Base-by-base conservation (phyloP, 2,888 invertebrate species). In the Erynnis tages region DNA sequence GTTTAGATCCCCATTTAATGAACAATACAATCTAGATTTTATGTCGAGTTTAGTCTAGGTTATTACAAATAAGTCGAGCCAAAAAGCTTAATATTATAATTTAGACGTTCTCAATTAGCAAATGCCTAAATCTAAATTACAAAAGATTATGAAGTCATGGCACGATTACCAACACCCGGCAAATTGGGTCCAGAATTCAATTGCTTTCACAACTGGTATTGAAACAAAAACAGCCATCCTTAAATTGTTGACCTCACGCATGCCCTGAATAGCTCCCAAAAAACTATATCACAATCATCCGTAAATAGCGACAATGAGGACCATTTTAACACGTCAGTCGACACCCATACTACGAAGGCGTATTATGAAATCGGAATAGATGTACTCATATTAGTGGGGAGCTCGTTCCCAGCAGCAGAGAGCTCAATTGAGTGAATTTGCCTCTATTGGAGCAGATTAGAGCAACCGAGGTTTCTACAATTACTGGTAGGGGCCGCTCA, bases 361-460 rank as follows among this genome's bases (percentile, higher is more conserved):
- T 41, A 52, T 59, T 59, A 56, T 53, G 58, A 59, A 56, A 59
- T 55, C 45, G 53, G 38, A 45, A 45, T 52, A 52, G 44, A 66
- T 25, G 63, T 61, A 60, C 59, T 37, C 21, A 21, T 52, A 37
- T 29, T 52, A 52, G 52, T 52, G 52, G 54, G 56, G 54, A 53
- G 57, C 56, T 55, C 61, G 55, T 65, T 69, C 64, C 69, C 69
- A 67, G 58, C 63, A 57, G 67, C 50, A 52, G 73, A 73, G 78
- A 63, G 66, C 60, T 66, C 85, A 87, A 88, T 87, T 82, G 84
- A 79, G 66, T 71, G 72, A 82, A 82, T 82, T 82, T 75, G 76
- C 67, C 52, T 82, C 79, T 73, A 86, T 87, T 88, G 86, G 74
- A 61, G 63, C 67, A 79, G 84, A 81, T 84, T 84, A 82, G 69